Conservation (phyloP, 1,140 invertebrate species). For the Macrotrachela quadricornifera region DNA sequence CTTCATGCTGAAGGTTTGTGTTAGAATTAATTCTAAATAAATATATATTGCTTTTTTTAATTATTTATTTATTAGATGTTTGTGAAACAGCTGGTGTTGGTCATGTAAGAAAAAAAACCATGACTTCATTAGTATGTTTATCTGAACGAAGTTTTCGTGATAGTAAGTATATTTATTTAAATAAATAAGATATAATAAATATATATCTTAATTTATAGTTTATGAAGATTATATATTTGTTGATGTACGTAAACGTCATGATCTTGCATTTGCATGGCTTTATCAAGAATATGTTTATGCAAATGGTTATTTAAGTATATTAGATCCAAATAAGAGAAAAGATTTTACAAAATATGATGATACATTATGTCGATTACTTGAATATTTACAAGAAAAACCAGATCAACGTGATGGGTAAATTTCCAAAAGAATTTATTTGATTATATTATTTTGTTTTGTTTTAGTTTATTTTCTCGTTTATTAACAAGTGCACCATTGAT, state of each 20-base stretch:
- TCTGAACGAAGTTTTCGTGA: not conserved
- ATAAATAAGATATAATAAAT: no score
- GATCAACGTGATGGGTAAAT: constrained; percentile 43
- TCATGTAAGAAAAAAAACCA: constrained; percentile 1
- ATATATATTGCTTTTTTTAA: not conserved
- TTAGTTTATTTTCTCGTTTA: constrained; percentile 47
- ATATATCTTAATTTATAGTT: constrained; percentile 23
- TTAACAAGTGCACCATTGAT: constrained; percentile 70
- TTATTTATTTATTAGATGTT: not conserved
- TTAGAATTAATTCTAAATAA: constrained; percentile 1
- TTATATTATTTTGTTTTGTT: constrained; percentile 10
- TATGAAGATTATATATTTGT: constrained; percentile 58
- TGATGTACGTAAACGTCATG: constrained; percentile 55
- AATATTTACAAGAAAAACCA: constrained; percentile 39
- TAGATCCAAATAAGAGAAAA: not conserved
- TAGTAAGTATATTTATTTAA: not conserved
- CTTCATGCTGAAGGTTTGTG: constrained; percentile 49
- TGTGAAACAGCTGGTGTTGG: not conserved
- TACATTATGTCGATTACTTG: constrained; percentile 52
- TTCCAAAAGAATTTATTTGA: constrained; percentile 10
- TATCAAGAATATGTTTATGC: constrained; percentile 65
- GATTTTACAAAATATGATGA: constrained; percentile 44
- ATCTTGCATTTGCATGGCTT: constrained; percentile 64
- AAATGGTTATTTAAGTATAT: not conserved
- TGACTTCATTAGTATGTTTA: constrained; percentile 3